Conservation (phyloP, 2,888 invertebrate genomes). For the Amphimallon solstitiale region DNA sequence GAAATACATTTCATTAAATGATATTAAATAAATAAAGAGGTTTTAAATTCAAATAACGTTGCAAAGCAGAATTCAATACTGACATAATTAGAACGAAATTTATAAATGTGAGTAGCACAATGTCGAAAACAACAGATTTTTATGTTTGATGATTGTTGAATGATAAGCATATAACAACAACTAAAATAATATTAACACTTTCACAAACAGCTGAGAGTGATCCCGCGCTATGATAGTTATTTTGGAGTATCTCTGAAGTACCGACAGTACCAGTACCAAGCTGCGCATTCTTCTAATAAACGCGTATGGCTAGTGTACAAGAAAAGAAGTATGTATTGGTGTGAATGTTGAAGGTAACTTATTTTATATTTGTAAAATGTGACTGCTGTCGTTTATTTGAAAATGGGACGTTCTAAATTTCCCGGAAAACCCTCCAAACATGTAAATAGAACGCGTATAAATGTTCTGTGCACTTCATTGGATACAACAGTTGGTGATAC, state of each 20-base stretch:
- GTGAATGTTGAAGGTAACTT: constrained; percentile 39
- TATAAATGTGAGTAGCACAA: too few relatives aligned
- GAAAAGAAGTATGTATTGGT: constrained; percentile 36
- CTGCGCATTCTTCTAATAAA: constrained; percentile 41
- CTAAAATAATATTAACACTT: constrained; percentile 1
- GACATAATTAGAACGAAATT: too few relatives aligned
- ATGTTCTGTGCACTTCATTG: constrained; percentile 72
- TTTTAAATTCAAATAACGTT: too few relatives aligned
- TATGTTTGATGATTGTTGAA: neutral
- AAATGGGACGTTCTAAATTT: constrained; percentile 85
- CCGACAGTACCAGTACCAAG: constrained; percentile 34
- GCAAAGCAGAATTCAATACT: too few relatives aligned
- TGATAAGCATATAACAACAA: constrained; percentile 18
- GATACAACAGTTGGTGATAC: constrained; percentile 56
- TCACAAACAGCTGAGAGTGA: constrained; percentile 28
- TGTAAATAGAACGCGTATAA: constrained; percentile 85
- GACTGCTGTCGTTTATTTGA: constrained; percentile 38
- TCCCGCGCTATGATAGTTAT: constrained; percentile 30
- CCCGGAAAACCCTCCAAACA: constrained; percentile 89
- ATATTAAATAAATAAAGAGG: too few relatives aligned
- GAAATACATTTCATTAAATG: too few relatives aligned
- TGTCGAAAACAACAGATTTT: too few relatives aligned
- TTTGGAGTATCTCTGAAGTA: constrained; percentile 33
- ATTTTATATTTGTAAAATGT: constrained; percentile 40
- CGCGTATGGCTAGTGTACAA: constrained; percentile 42